Conservation (phyloP, 2,797 vertebrate species). For the Tenualosa thibaudeaui region DNA sequence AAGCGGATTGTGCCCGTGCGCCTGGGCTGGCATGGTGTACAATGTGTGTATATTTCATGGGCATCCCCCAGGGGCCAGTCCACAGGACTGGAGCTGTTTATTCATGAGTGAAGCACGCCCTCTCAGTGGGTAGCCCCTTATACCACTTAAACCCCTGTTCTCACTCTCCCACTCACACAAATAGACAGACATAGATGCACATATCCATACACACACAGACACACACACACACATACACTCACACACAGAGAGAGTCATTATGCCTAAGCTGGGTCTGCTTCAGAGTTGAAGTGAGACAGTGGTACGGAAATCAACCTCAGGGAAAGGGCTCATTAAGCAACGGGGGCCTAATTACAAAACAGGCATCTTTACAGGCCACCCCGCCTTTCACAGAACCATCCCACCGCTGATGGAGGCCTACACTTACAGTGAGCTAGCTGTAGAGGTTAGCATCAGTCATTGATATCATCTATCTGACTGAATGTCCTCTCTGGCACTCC, state of each 20-base stretch:
- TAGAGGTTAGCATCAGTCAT: background rate
- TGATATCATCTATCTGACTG: background rate
- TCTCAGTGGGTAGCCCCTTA: conserved; percentile 23
- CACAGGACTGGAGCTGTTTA: conserved; percentile 23
- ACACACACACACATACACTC: conserved; percentile 8
- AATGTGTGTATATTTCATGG: conserved; percentile 42
- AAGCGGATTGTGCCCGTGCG: background rate
- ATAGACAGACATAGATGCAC: background rate
- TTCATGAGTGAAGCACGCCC: conserved; percentile 31
- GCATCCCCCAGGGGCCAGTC: conserved; percentile 23
- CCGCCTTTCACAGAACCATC: background rate
- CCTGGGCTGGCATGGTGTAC: conserved; percentile 17
- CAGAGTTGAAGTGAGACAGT: conserved; percentile 28
- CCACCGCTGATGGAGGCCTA: background rate
- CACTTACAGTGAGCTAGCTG: background rate
- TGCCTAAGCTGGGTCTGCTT: conserved; percentile 28
- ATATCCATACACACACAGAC: conserved; percentile 32
- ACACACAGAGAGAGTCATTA: background rate
- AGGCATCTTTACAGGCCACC: conserved; percentile 14
- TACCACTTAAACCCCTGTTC: conserved; percentile 6
- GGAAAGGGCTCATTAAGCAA: conserved; percentile 40
- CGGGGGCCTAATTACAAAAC: conserved; percentile 42
- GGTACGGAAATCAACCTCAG: conserved; percentile 28
- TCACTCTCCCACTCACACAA: conserved; percentile 24
- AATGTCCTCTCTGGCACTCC: background rate